Base-by-base conservation (phyloP, 2,888 invertebrate species). In the Synergus laeviventris region DNA sequence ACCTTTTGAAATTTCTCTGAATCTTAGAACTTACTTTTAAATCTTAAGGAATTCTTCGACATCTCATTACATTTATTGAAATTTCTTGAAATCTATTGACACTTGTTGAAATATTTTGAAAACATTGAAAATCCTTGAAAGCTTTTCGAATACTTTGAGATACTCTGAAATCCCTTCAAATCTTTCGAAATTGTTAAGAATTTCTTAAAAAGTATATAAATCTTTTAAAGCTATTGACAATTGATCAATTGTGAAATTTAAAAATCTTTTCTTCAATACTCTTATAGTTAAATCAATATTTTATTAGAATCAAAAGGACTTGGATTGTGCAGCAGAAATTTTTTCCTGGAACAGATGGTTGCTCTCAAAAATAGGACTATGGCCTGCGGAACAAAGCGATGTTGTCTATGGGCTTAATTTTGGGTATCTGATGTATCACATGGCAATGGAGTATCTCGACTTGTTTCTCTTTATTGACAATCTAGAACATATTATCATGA, bases 401-500 rank as follows among this genome's bases (percentile, higher is more conserved):
- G 54, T 88, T 16, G 79, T 78, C 4, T 88, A 86, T 59, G 74
- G 62, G 8, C 16, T 87, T 0, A 84, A 78, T 59, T 86, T 87
- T 39, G 83, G 84, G 18, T 88, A 86, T 66, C 87, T 87, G 42
- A 77, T 81, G 16, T 86, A 85, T 62, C 83, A 86, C 16, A 86
- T 89, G 86, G 16, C 85, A 11, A 75, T 87, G 45, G 88, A 88
- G 59, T 89, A 87, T 38, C 18, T 87, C 9, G 88, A 88, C 70
- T 75, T 87, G 5, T 84, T 83, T 64, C 60, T 88, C 1, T 84
- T 83, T 42, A 84, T 87, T 12, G 80, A 76, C 9, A 76, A 87
- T 61, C 79, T 88, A 1, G 87, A 88, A 61, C 85, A 85, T 61
- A 85, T 88, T 5, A 80, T 89, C 0, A 83, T 86, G 81, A 88